Evolutionary conservation across 1,140 invertebrate genomes (phyloP), one percentile per base, ranked within the genome.

Genomic region (Aphis gossypii): DNA sequence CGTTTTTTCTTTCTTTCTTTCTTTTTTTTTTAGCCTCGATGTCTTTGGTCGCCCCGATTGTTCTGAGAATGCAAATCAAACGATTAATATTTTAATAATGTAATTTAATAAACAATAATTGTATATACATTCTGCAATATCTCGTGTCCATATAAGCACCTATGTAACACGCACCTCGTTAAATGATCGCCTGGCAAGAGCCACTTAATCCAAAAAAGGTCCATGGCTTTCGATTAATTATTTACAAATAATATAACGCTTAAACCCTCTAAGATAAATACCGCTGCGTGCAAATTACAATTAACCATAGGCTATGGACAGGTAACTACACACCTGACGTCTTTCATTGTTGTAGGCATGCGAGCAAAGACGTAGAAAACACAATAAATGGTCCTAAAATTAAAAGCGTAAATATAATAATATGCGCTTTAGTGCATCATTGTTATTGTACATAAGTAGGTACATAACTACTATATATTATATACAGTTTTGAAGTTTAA

Each of bases 61-160:
- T 93, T 93, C 92, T 20, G 92, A 9, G 92, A 93, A 93, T 93
- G 44, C 91, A 48, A 92, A 93, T 93, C 38, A 51, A 93, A 82
- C 92, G 38, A 93, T 56, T 84, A 86, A 92, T 23, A n/a, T n/a
- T 82, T 35, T 41, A 23, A 82, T 51, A 92, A 48, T n/a, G 11
- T 38, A 90, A 38, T 90, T 56, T 41, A 30, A 91, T 46, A 91
- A 60, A 76, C 90, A 48, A 87, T 87, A 46, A 87, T 30, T 21
- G n/a, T 86, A 87, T 21, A 46, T 35, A 41, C 35, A 89, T 89
- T 56, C 51, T 38, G 56, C 21, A 89, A 21, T 18, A 30, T 18
- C 4, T 35, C 48, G 48, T 35, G 51, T 56, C 20, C 87, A 89
- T 54, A 38, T n/a, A 20, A n/a, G 21, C 14, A 41, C 20, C 20